These are phyloP conservation scores for Ophion ellenae DNA, from an alignment of 2,888 invertebrate genomes.

Conservation along the genomic window DNA sequence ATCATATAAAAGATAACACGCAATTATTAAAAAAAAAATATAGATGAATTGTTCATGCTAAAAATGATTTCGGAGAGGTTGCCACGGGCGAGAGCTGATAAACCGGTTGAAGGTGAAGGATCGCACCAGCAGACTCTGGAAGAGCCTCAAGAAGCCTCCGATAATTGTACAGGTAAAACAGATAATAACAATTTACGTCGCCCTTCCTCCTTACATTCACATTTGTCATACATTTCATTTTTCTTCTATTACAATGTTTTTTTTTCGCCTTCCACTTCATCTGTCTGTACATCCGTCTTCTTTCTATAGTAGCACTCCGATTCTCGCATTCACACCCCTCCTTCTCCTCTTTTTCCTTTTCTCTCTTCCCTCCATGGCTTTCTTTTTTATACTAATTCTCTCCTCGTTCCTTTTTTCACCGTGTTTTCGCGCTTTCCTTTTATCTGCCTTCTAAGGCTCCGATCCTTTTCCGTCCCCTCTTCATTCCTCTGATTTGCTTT, in stretches of 20 bases:
- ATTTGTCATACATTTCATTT: background rate
- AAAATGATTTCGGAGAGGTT: no score
- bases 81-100: no score
- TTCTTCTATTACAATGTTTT: background rate
- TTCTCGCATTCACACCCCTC: background rate
- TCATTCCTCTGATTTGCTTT: background rate
- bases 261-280: no score
- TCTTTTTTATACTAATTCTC: background rate
- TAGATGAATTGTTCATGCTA: no score
- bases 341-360: background rate
- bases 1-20: background rate
- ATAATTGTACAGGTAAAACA: no score
- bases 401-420: background rate
- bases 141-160: no score
- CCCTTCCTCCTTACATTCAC: no score
- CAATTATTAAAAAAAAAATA: no score
- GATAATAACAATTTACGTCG: no score
- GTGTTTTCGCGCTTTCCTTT: background rate
- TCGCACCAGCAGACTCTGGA: no score
- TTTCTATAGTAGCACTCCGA: background rate
- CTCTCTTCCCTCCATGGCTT: background rate
- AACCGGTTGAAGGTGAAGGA: no score
- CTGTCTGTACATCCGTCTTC: no score
- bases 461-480: background rate
- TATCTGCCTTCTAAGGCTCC: background rate